phyloP scores from a whole-genome alignment of 2,888 invertebrate species.

The Pachliopta kotzebuea region DNA sequence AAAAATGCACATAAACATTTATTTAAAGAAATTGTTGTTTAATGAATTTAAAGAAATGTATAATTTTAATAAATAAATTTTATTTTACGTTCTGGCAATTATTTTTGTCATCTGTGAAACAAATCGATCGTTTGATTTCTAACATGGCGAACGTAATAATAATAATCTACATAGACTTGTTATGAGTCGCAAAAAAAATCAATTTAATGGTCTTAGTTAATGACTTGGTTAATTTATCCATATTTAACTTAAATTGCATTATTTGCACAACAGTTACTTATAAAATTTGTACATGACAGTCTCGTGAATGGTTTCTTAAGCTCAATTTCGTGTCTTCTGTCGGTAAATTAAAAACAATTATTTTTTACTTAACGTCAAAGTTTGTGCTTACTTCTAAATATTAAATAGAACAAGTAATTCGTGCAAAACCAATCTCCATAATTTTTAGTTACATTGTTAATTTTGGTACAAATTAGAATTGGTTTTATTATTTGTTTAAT shows the following conservation, averaged over 20 bases:
- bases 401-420: not conserved
- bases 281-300: slow-evolving; percentile 9
- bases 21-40: not conserved
- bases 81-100: not conserved
- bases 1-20: no score
- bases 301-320: slow-evolving; percentile 28
- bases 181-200: slow-evolving; percentile 15
- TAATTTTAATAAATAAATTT: not conserved
- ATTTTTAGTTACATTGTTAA: not conserved
- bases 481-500: not conserved
- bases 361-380: not conserved
- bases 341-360: slow-evolving; percentile 8
- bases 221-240: not conserved
- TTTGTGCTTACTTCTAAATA: not conserved
- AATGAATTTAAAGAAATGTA: not conserved
- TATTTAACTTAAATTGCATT: not conserved
- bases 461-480: not conserved
- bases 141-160: slow-evolving; percentile 65
- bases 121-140: slow-evolving; percentile 43
- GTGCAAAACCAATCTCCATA: not conserved
- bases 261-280: not conserved
- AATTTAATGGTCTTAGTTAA: slow-evolving; percentile 4
- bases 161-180: slow-evolving; percentile 19
- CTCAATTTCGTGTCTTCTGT: slow-evolving; percentile 19
- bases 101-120: slow-evolving; percentile 24